These are phyloP conservation scores for Hypomesus transpacificus DNA, from an alignment of 2,113 vertebrate genomes.

Conservation along the genomic window DNA sequence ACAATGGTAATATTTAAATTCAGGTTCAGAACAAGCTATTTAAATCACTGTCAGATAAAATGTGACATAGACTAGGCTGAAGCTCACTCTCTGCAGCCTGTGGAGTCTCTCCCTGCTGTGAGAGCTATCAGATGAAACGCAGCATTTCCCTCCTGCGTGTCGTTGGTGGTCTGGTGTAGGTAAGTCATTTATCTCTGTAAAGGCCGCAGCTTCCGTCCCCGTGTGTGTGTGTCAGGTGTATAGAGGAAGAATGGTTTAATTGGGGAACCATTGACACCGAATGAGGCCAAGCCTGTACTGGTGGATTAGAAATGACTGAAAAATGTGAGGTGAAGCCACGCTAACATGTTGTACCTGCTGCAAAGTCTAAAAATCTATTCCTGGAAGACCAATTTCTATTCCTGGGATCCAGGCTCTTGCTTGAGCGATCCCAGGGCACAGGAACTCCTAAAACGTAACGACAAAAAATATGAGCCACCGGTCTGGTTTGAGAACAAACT, in stretches of 20 bases:
- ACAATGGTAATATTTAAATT: slow-evolving; percentile 18
- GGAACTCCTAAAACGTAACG: too few relatives aligned
- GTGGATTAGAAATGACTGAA: too few relatives aligned
- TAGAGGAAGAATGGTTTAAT: background rate
- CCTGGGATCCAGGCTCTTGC: too few relatives aligned
- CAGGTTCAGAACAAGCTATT: slow-evolving; percentile 34
- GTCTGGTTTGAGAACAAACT: too few relatives aligned
- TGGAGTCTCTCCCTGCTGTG: background rate
- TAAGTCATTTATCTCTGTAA: background rate
- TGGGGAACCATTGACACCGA: background rate
- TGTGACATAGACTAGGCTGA: background rate
- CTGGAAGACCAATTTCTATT: too few relatives aligned
- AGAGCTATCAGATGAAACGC: too few relatives aligned
- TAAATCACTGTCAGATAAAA: slow-evolving; percentile 13
- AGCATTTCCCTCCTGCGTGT: too few relatives aligned
- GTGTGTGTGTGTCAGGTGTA: background rate
- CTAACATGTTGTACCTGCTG: too few relatives aligned
- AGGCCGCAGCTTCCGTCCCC: background rate
- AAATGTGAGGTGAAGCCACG: too few relatives aligned
- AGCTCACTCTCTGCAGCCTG: background rate
- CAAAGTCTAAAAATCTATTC: background rate
- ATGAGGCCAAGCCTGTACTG: background rate
- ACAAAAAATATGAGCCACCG: too few relatives aligned
- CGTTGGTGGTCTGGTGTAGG: background rate
- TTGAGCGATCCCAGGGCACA: too few relatives aligned